These are phyloP conservation scores for Pantala flavescens DNA, from an alignment of 1,140 invertebrate genomes.

Conservation along the genomic window DNA sequence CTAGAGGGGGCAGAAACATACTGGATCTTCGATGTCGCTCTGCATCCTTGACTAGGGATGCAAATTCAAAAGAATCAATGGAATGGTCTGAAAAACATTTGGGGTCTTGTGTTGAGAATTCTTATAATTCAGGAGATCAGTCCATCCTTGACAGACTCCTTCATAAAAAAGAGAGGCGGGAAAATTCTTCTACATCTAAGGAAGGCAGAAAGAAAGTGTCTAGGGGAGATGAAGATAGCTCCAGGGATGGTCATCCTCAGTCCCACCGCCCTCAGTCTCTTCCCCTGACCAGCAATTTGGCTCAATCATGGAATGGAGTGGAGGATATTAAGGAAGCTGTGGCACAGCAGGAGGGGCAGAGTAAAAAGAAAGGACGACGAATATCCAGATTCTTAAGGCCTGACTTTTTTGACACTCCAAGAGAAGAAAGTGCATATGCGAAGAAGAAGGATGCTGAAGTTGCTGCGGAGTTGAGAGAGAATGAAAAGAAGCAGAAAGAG, in stretches of 20 bases:
- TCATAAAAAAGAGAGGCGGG: constrained; percentile 25
- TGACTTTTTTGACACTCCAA: constrained; percentile 63
- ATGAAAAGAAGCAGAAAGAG: constrained; percentile 33
- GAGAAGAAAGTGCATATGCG: constrained; percentile 54
- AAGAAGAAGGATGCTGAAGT: constrained; percentile 52
- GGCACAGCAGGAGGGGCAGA: not conserved
- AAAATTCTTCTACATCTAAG: not conserved
- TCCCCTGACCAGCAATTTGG: not conserved
- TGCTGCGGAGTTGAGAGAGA: constrained; percentile 23
- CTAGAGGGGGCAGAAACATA: not conserved
- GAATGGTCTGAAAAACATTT: not conserved
- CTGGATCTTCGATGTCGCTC: constrained; percentile 1
- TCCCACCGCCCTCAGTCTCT: not conserved
- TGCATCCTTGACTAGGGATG: constrained; percentile 2
- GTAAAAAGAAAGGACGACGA: constrained; percentile 14
- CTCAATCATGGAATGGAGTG: constrained; percentile 20
- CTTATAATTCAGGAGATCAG: constrained; percentile 29
- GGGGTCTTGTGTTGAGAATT: not conserved
- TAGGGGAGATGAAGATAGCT: not conserved
- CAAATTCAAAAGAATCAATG: not conserved
- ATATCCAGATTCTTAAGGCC: constrained; percentile 42
- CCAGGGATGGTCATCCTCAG: not conserved
- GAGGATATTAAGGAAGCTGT: constrained; percentile 24
- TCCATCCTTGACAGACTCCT: constrained; percentile 46
- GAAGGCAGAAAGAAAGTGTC: not conserved